Evolutionary conservation across 2,888 invertebrate species (phyloP), one percentile per base, ranked within the genome.

Genomic region (Lingula anatina): DNA sequence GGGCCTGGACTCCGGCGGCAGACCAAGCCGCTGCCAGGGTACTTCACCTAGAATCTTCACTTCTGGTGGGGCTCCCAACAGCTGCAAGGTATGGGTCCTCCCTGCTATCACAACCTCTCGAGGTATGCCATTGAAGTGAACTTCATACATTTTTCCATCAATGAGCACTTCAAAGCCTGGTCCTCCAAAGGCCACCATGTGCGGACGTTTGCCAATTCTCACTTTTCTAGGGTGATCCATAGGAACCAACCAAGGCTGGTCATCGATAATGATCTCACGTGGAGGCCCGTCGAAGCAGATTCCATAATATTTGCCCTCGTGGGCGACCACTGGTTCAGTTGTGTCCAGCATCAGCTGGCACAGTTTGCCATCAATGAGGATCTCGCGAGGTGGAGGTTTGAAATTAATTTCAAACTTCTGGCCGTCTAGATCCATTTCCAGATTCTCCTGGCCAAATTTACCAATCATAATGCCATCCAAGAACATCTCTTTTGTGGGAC

Each of bases 211-310:
- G n/a, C 64, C 66, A 24, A 65, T 57, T 26, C 58, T 50, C 87
- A 94, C 49, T 47, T 65, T 68, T 1, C 64, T 61, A 40, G 73
- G 66, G 36, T 57, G 59, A 49, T 74, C 71, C 45, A 72, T 59
- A 2, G 61, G 61, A 18, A 77, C 65, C 9, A 60, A 48, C 51
- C 65, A 70, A 81, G 90, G 89, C 53, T 86, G 82, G 7, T 88
- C 88, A 71, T 97, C 90, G 43, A 99, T 86, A 65, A 86, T 90
- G 31, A 97, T 79, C 69, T 96, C 95, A 47, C 93, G 83, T 0
- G 93, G 91, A 0, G 94, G 94, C 12, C 90, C 90, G 18, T 96
- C 96, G 60, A 95, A 86, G 60, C 88, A 84, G 35, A 96, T 86
- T 54, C 86, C 84, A 57, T 79, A 77, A 35, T 65, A 57, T 45